Evolutionary conservation across 2,797 vertebrate species (phyloP).

Genomic region (Ceyx erithaca): DNA sequence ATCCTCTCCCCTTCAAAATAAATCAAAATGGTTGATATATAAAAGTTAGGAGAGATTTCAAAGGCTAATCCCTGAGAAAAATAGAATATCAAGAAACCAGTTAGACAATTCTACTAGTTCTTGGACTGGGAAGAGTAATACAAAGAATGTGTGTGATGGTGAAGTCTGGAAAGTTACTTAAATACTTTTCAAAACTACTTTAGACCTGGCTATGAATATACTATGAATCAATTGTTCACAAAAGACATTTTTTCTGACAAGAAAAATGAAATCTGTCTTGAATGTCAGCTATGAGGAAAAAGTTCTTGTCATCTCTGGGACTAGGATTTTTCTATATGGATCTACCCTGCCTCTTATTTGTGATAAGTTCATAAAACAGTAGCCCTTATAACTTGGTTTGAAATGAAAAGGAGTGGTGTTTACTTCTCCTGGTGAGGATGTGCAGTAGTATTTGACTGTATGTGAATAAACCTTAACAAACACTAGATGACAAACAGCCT

Average conservation of each 20-base stretch:
- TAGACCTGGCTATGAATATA: conserved; percentile 33
- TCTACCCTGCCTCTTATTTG: not conserved
- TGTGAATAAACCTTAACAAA: not conserved
- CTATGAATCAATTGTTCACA: conserved; percentile 44
- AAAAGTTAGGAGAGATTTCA: conserved; percentile 2
- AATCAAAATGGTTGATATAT: not conserved
- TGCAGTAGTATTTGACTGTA: not conserved
- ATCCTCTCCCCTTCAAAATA: not conserved
- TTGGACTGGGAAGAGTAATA: not conserved
- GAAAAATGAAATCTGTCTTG: conserved; percentile 29
- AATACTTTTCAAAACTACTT: conserved; percentile 46
- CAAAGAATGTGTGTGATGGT: not conserved
- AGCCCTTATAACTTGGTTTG: not conserved
- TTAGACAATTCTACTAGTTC: not conserved
- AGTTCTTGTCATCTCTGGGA: not conserved
- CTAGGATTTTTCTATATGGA: not conserved
- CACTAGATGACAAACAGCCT: not conserved
- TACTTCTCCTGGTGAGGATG: not conserved
- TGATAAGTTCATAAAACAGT: not conserved
- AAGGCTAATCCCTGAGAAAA: not conserved
- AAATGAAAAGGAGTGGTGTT: not conserved
- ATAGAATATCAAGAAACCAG: not conserved
- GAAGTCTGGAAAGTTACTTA: conserved; percentile 36
- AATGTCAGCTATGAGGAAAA: conserved; percentile 46
- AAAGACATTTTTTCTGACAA: conserved; percentile 33